phyloP scores from a whole-genome alignment of 2,113 vertebrate genomes.

The Cettia cetti region DNA sequence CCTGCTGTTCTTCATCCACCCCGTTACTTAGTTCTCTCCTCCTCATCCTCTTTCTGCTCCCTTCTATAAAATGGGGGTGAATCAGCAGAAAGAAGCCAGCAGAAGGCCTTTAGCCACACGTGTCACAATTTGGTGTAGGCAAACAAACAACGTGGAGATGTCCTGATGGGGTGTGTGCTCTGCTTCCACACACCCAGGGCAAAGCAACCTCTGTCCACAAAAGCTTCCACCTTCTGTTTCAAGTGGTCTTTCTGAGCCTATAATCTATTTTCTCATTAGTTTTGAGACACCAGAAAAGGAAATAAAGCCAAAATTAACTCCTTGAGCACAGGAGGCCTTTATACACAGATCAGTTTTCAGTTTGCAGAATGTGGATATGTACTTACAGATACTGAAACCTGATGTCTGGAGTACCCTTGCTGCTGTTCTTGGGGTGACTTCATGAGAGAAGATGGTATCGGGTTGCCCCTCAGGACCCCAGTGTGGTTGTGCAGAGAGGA shows the following conservation, averaged over 20 bases:
- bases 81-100: constrained; percentile 29
- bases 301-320: background rate
- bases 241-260: background rate
- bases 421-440: background rate
- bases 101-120: background rate
- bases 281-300: background rate
- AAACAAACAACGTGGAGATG: background rate
- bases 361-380: background rate
- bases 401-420: background rate
- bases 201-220: background rate
- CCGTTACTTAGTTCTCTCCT: background rate
- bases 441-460: background rate
- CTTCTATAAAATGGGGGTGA: background rate
- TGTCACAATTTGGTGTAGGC: background rate
- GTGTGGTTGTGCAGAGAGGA: background rate
- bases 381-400: background rate
- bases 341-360: background rate
- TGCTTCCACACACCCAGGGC: background rate
- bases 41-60: constrained; percentile 17
- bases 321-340: background rate
- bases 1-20: constrained; percentile 40
- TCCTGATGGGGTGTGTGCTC: background rate
- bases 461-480: background rate
- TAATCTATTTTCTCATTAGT: background rate
- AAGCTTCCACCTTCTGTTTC: background rate